Evolutionary conservation across 2,797 vertebrate species (phyloP).

Genomic region (Megaceryle alcyon): DNA sequence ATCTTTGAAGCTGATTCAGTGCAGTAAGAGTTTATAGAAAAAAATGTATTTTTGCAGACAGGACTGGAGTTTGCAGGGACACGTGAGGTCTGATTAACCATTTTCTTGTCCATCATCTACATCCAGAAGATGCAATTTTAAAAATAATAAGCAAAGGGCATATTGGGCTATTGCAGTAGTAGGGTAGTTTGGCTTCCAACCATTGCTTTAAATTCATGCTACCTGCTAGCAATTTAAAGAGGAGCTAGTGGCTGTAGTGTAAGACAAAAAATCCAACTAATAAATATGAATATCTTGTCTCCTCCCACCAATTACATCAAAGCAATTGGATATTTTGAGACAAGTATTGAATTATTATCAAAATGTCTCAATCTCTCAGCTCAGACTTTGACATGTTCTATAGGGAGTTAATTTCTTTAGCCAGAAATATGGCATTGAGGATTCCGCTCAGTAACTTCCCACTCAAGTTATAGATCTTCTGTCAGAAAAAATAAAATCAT

Average conservation of each 20-base stretch:
- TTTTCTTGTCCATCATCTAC: not conserved
- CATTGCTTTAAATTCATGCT: not conserved
- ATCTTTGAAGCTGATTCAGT: not conserved
- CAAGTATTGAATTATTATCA: constrained; percentile 65
- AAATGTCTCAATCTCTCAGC: constrained; percentile 59
- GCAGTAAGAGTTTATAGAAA: not conserved
- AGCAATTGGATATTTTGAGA: constrained; percentile 50
- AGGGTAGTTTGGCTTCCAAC: not conserved
- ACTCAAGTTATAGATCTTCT: constrained; percentile 74
- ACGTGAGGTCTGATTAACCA: not conserved
- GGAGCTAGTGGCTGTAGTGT: not conserved
- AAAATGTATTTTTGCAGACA: not conserved
- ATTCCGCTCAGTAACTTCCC: constrained; percentile 74
- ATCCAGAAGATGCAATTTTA: not conserved
- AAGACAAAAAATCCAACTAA: not conserved
- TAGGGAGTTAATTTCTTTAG: constrained; percentile 51
- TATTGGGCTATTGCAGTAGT: not conserved
- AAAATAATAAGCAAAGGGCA: not conserved
- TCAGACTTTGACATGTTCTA: constrained; percentile 53
- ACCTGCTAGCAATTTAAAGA: not conserved
- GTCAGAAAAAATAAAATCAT: constrained; percentile 74
- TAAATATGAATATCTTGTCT: constrained; percentile 57
- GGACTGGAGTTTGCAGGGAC: not conserved
- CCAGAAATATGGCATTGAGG: constrained; percentile 70
- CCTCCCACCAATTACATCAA: constrained; percentile 47